Evolutionary conservation across 2,113 vertebrate species (phyloP).

Genomic region (Chaenogobius annularis): DNA sequence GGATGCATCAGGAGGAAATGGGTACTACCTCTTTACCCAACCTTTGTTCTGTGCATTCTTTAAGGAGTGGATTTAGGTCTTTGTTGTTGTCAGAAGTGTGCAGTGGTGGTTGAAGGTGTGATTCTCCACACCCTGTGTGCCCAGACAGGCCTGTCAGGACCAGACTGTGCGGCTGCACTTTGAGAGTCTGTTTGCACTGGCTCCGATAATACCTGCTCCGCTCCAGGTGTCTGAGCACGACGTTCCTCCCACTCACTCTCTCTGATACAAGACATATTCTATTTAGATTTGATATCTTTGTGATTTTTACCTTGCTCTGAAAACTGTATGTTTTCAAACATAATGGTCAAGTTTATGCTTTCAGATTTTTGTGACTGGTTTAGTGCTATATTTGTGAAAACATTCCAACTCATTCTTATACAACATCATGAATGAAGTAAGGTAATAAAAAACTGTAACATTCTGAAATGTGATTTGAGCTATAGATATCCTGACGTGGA

Average conservation of each 20-base stretch:
- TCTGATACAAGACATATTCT: background rate
- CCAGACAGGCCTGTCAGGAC: slow-evolving; percentile 69
- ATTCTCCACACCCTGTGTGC: slow-evolving; percentile 24
- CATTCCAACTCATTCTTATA: too few relatives aligned
- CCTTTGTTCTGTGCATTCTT: background rate
- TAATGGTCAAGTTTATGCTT: too few relatives aligned
- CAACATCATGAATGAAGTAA: too few relatives aligned
- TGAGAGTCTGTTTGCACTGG: slow-evolving; percentile 70
- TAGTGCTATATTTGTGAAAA: too few relatives aligned
- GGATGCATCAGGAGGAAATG: too few relatives aligned
- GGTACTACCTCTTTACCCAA: background rate
- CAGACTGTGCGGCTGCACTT: slow-evolving; percentile 68
- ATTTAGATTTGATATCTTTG: too few relatives aligned
- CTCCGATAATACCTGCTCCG: slow-evolving; percentile 68
- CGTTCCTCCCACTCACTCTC: slow-evolving; percentile 16
- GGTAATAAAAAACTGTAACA: too few relatives aligned
- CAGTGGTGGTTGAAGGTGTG: background rate
- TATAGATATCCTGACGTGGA: too few relatives aligned
- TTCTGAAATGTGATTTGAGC: background rate
- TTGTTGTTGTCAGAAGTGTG: background rate
- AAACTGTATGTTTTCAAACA: too few relatives aligned
- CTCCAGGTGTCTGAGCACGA: slow-evolving; percentile 62
- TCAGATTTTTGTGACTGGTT: too few relatives aligned
- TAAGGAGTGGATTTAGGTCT: background rate
- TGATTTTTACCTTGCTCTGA: background rate